Percentiles rank a stretch among this genome's conserved stretches.
Evolutionary conservation across 2,113 vertebrate genomes (phyloP).

Genomic region (Rostratula benghalensis): DNA sequence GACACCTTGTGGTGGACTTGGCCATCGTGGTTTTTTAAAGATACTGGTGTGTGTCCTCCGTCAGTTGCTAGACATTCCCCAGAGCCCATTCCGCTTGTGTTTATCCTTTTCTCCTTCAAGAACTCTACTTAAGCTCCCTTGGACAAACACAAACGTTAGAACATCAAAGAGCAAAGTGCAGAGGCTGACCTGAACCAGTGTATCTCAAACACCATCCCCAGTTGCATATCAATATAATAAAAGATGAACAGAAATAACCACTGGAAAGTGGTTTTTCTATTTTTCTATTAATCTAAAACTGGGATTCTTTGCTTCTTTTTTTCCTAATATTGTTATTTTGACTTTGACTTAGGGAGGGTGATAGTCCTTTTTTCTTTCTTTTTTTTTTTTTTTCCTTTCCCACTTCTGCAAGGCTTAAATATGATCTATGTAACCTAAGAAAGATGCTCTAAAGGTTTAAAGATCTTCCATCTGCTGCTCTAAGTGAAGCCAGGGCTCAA

Average conservation of each 20-base stretch:
- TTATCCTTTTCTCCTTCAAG: not conserved
- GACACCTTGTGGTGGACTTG: constrained; percentile 29
- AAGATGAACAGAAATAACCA: not conserved
- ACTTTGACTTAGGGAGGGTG: not conserved
- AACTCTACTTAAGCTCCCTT: not conserved
- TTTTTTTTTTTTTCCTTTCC: no score
- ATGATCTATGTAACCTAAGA: not conserved
- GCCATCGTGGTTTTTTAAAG: accelerated
- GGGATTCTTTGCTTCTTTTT: not conserved
- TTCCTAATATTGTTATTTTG: not conserved
- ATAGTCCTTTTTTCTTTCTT: no score
- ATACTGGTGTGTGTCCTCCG: accelerated
- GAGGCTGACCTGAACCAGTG: not conserved
- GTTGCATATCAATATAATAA: not conserved
- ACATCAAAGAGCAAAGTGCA: not conserved
- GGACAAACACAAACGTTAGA: not conserved
- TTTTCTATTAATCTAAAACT: not conserved
- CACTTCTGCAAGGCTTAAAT: not conserved
- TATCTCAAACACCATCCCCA: not conserved
- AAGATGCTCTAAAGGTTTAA: not conserved
- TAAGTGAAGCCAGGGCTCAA: not conserved
- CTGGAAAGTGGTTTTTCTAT: not conserved
- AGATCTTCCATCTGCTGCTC: not conserved
- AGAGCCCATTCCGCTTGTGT: not conserved
- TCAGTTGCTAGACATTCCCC: not conserved